Conservation (phyloP, 2,888 invertebrate species). For the Xylota segnis region DNA sequence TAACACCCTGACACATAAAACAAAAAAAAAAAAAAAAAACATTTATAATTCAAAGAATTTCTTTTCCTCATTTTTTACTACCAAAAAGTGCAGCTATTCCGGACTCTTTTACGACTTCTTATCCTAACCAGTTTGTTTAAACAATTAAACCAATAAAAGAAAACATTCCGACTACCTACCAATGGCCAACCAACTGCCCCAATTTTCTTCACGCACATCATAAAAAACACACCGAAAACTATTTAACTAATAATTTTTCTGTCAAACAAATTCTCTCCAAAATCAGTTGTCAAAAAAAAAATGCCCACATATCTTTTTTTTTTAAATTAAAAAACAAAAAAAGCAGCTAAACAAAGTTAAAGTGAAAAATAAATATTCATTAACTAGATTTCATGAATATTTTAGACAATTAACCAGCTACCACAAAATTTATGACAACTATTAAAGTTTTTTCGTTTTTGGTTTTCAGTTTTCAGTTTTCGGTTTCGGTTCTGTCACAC, state of each 20-base stretch:
- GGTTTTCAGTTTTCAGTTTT: conserved; percentile 29
- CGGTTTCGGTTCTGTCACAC: conserved; percentile 28
- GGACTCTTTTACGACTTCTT: conserved; percentile 27
- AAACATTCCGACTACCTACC: conserved; percentile 30
- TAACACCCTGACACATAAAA: conserved; percentile 40
- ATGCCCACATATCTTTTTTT: conserved; percentile 10
- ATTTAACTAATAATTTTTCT: conserved; percentile 50
- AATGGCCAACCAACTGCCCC: conserved; percentile 24
- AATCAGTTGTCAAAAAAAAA: conserved; percentile 45
- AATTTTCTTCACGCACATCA: conserved; percentile 64
- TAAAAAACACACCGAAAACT: conserved; percentile 38
- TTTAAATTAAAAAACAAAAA: conserved; percentile 14
- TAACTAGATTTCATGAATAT: conserved; percentile 71
- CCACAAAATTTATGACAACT: conserved; percentile 71
- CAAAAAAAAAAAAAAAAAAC: background rate
- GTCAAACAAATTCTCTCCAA: conserved; percentile 34
- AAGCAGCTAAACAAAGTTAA: conserved; percentile 58
- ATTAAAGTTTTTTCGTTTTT: conserved; percentile 38
- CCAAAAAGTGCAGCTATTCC: conserved; percentile 35
- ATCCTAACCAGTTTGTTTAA: conserved; percentile 36
- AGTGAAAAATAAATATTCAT: conserved; percentile 74
- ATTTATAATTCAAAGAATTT: conserved; percentile 42
- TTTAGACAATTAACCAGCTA: conserved; percentile 72
- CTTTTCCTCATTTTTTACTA: conserved; percentile 2
- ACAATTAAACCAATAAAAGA: conserved; percentile 42